Evolutionary conservation across 2,113 vertebrate genomes (phyloP).

Genomic region (Ramphastos sulfuratus): DNA sequence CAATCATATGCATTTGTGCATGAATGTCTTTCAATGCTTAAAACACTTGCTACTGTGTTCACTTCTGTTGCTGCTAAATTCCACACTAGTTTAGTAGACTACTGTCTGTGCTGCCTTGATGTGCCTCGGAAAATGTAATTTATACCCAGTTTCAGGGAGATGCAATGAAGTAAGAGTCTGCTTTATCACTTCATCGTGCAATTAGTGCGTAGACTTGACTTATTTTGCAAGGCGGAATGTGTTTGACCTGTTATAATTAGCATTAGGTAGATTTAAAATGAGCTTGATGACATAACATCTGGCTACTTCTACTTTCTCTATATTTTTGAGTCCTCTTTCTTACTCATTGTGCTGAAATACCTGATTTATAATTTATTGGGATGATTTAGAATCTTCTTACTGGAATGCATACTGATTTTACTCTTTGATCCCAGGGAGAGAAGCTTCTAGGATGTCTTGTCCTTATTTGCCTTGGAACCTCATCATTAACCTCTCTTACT

Average conservation of each 20-base stretch:
- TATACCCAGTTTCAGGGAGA: background rate
- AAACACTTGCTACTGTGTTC: background rate
- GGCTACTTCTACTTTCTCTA: background rate
- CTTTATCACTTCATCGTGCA: background rate
- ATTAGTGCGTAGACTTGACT: background rate
- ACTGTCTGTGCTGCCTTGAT: background rate
- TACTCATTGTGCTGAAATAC: background rate
- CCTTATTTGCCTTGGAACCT: background rate
- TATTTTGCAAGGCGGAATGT: background rate
- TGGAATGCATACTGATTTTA: background rate
- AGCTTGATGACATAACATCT: conserved; percentile 23
- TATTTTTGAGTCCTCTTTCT: conserved; percentile 1
- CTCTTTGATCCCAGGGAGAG: background rate
- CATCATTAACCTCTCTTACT: background rate
- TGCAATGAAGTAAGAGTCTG: background rate
- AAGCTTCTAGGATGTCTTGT: background rate
- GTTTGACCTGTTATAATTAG: background rate
- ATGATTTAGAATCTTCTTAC: background rate
- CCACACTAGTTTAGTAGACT: fast-evolving
- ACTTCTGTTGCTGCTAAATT: background rate
- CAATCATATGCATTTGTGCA: background rate
- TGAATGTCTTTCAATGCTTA: background rate
- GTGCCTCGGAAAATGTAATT: background rate
- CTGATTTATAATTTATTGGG: background rate
- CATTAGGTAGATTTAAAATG: conserved; percentile 13